Evolutionary conservation across 2,113 vertebrate species (phyloP).

Genomic region (Dromaius novaehollandiae): DNA sequence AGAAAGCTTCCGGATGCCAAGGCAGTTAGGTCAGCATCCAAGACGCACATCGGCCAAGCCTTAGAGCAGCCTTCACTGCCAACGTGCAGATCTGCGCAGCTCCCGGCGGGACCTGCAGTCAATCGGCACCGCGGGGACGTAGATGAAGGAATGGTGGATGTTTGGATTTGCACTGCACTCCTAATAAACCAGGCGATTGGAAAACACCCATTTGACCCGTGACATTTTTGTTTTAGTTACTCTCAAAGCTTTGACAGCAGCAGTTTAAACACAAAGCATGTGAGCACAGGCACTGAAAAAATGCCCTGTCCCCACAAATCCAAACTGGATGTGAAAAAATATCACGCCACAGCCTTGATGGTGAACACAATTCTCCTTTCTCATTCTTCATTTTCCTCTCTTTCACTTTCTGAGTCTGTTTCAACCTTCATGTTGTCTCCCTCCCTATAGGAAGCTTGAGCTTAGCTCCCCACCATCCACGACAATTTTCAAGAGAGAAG

Average conservation of each 20-base stretch:
- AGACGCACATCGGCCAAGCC: background rate
- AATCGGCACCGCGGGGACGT: accelerated
- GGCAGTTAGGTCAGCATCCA: no score
- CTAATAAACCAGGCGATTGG: background rate
- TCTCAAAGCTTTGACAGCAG: constrained; percentile 15
- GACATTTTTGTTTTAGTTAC: constrained; percentile 19
- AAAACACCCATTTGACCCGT: constrained; percentile 30
- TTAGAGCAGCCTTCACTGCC: background rate
- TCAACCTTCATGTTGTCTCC: background rate
- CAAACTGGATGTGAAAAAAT: background rate
- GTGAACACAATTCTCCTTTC: background rate
- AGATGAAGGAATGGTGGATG: background rate
- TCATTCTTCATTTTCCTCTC: background rate
- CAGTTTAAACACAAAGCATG: background rate
- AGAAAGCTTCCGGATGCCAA: background rate
- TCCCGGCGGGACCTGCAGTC: background rate
- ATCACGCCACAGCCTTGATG: accelerated
- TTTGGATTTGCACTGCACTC: background rate
- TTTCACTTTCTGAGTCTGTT: background rate
- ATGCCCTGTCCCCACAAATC: background rate
- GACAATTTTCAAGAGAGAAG: background rate
- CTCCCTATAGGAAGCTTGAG: background rate
- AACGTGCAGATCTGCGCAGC: background rate
- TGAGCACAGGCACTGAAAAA: background rate
- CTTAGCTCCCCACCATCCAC: background rate